A percentile compares a stretch with the other conserved stretches of the same genome.
Evolutionary conservation across 2,888 invertebrate genomes (phyloP).

Genomic region (Yponomeuta evonymella): DNA sequence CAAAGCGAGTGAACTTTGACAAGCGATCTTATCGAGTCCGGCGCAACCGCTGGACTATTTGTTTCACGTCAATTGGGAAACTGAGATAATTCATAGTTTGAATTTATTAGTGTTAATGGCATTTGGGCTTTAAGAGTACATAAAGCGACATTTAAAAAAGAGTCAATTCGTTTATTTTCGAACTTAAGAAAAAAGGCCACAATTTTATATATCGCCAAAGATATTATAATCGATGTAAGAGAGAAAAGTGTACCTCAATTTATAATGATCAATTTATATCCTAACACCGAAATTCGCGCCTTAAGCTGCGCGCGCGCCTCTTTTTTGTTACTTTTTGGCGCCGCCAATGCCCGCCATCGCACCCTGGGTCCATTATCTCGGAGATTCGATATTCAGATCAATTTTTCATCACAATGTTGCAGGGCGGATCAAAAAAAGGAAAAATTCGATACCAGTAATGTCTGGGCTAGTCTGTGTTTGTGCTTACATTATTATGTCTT

Average conservation of each 20-base stretch:
- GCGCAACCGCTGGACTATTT: background rate
- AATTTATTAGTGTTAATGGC: background rate
- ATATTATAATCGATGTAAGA: background rate
- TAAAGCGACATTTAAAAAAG: background rate
- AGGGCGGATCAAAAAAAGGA: background rate
- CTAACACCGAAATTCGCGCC: slow-evolving; percentile 15
- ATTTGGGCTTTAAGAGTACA: background rate
- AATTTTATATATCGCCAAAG: slow-evolving; percentile 1
- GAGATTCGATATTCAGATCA: slow-evolving; percentile 37
- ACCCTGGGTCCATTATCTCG: slow-evolving; percentile 34
- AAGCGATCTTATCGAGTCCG: background rate
- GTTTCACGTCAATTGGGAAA: background rate
- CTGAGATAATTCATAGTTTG: background rate
- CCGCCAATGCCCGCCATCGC: background rate
- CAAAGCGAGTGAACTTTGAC: background rate
- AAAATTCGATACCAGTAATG: background rate
- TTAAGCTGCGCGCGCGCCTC: background rate
- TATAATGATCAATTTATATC: slow-evolving; percentile 15
- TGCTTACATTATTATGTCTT: too few relatives aligned
- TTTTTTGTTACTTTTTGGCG: slow-evolving; percentile 6
- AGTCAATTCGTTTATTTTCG: background rate
- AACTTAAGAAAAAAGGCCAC: background rate
- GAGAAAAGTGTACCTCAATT: slow-evolving; percentile 7
- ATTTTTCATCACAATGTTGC: slow-evolving; percentile 16
- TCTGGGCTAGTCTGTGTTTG: too few relatives aligned